phyloP scores from a whole-genome alignment of 2,113 vertebrate genomes.

The Cryptomyrus ogoouensis region DNA sequence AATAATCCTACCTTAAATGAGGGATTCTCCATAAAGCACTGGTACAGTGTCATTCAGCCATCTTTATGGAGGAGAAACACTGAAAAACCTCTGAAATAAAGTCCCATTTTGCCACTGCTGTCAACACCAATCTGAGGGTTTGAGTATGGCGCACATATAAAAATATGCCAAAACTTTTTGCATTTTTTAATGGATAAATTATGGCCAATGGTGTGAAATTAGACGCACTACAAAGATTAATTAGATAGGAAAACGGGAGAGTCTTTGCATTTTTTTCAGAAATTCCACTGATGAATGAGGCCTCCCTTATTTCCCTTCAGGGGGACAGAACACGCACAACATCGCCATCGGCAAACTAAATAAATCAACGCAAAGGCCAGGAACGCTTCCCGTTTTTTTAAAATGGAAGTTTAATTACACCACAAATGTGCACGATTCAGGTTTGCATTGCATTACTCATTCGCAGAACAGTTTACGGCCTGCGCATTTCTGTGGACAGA shows the following conservation, averaged over 20 bases:
- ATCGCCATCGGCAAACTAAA: slow-evolving; percentile 11
- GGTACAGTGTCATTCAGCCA: neutral
- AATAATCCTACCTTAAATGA: neutral
- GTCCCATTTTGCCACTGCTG: neutral
- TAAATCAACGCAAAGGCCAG: slow-evolving; percentile 23
- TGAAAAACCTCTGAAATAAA: neutral
- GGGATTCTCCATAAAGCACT: neutral
- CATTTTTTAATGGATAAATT: neutral
- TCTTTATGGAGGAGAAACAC: neutral
- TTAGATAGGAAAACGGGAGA: neutral
- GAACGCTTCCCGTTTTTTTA: neutral
- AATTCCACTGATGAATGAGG: slow-evolving; percentile 18
- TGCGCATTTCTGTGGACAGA: neutral
- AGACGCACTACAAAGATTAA: neutral
- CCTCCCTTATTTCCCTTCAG: neutral
- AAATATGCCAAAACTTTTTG: neutral
- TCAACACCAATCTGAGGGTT: neutral
- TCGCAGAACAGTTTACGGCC: neutral
- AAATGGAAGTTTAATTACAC: slow-evolving; percentile 19
- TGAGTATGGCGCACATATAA: neutral
- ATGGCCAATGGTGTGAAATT: slow-evolving; percentile 2
- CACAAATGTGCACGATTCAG: neutral
- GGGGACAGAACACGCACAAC: slow-evolving; percentile 9
- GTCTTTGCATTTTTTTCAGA: neutral
- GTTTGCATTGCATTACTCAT: neutral